Evolutionary conservation across 2,888 invertebrate species (phyloP).

Genomic region (Caenorhabditis panamensis): DNA sequence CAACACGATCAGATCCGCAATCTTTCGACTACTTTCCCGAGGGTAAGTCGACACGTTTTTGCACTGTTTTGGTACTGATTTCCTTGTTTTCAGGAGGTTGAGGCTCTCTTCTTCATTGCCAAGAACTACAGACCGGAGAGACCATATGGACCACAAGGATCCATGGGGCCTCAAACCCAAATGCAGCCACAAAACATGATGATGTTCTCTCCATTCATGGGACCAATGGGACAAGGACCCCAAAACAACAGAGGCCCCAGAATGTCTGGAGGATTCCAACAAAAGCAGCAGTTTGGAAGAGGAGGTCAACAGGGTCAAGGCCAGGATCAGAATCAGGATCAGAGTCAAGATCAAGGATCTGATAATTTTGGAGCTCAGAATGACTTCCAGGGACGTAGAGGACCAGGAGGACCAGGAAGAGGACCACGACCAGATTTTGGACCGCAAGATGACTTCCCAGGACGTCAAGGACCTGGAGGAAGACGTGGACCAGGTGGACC

Average conservation of each 20-base stretch:
- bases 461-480: conserved; percentile 14
- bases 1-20: conserved; percentile 50
- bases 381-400: conserved; percentile 12
- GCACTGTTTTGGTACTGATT: not conserved
- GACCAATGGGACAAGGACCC: no score
- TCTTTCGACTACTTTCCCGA: conserved; percentile 36
- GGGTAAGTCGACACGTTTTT: conserved; percentile 29
- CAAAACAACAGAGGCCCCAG: not conserved
- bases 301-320: conserved; percentile 12
- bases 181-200: conserved; percentile 1
- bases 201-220: not conserved
- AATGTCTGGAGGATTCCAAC: conserved; percentile 2
- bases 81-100: conserved; percentile 41
- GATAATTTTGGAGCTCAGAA: not conserved
- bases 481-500: conserved; percentile 8
- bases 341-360: conserved; percentile 4
- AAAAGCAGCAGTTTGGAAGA: not conserved
- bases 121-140: conserved; percentile 41
- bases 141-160: no score
- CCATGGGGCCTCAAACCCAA: no score
- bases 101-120: conserved; percentile 52
- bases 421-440: conserved; percentile 28
- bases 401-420: conserved; percentile 22
- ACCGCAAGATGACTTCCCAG: conserved; percentile 24
- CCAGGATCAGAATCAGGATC: conserved; percentile 24